phyloP scores from a whole-genome alignment of 2,113 vertebrate species.

The Oryzias celebensis region DNA sequence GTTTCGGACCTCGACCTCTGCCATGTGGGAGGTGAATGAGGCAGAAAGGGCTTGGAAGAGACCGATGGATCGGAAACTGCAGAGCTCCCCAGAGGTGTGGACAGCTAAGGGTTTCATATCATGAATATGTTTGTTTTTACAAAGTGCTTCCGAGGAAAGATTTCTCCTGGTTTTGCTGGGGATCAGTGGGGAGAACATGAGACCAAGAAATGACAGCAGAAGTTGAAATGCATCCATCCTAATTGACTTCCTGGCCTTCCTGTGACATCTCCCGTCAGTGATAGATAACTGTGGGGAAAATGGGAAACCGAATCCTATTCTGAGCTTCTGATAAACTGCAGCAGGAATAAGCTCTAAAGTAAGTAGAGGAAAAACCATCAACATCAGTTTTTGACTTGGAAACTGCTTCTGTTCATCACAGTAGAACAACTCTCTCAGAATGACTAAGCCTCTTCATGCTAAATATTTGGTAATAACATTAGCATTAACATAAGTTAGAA shows the following conservation, averaged over 20 bases:
- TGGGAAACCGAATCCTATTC: slow-evolving; percentile 37
- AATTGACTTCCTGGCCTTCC: slow-evolving; percentile 76
- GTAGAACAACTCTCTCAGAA: no score
- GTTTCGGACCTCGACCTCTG: slow-evolving; percentile 53
- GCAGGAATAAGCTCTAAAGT: not conserved
- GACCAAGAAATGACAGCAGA: slow-evolving; percentile 61
- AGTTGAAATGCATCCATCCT: slow-evolving; percentile 71
- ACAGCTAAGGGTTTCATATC: slow-evolving; percentile 58
- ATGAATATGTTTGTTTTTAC: slow-evolving; percentile 69
- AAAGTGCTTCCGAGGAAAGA: slow-evolving; percentile 47
- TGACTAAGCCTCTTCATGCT: no score
- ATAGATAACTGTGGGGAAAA: slow-evolving; percentile 64
- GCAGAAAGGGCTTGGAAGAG: slow-evolving; percentile 23
- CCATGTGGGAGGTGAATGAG: slow-evolving; percentile 11
- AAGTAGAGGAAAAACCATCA: not conserved
- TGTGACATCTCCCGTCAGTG: slow-evolving; percentile 62
- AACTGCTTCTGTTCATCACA: no score
- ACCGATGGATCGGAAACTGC: slow-evolving; percentile 56
- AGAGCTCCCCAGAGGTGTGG: slow-evolving; percentile 47
- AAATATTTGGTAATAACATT: no score
- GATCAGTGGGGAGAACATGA: slow-evolving; percentile 62
- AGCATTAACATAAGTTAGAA: no score
- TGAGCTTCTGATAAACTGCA: slow-evolving; percentile 12
- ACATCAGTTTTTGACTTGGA: not conserved
- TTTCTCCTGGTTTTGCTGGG: slow-evolving; percentile 42